These are phyloP conservation scores for Muntiacus muntjak DNA, from an alignment of 2,113 vertebrate genomes.

Conservation along the genomic window DNA sequence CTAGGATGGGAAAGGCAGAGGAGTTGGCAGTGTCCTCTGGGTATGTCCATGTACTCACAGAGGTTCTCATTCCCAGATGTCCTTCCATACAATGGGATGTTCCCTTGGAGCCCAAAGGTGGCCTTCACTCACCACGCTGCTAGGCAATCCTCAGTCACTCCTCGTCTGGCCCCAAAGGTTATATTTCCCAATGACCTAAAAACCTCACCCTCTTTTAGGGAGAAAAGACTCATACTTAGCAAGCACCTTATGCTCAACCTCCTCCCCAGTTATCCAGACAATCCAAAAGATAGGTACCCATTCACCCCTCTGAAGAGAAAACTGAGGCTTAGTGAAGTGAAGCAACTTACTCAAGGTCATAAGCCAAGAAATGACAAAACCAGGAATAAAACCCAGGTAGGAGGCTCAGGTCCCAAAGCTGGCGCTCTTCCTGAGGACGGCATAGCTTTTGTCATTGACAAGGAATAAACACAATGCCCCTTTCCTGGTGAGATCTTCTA, in stretches of 20 bases:
- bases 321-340: background rate
- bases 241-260: background rate
- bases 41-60: no score
- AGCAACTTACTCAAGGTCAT: background rate
- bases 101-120: background rate
- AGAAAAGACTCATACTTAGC: background rate
- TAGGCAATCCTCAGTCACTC: background rate
- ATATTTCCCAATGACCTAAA: background rate
- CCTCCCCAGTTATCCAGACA: background rate
- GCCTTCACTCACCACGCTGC: background rate
- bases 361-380: background rate
- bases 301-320: background rate
- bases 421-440: background rate
- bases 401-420: background rate
- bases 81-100: background rate
- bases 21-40: background rate
- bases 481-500: background rate
- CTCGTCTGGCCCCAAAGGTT: background rate
- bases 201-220: background rate
- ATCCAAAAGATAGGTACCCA: background rate
- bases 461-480: background rate
- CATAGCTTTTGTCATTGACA: background rate
- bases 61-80: fast-evolving
- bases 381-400: background rate
- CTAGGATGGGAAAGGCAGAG: background rate